These are phyloP conservation scores for Brevimyrus niger DNA, from an alignment of 2,113 vertebrate species.

Conservation along the genomic window DNA sequence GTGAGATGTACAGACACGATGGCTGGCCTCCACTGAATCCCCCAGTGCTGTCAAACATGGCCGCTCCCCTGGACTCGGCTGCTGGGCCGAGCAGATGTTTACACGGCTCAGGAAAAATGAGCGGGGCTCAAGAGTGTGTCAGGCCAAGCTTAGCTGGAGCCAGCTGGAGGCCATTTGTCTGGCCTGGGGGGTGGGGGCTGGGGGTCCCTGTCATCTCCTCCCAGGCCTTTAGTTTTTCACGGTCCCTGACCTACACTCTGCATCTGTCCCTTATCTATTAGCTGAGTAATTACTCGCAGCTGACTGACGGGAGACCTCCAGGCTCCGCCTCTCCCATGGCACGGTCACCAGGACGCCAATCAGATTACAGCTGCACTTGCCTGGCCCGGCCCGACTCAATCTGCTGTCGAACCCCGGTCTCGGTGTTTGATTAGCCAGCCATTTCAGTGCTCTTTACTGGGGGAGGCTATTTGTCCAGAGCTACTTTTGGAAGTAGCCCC, in stretches of 20 bases:
- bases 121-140: background rate
- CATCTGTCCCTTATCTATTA: background rate
- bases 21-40: background rate
- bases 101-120: slow-evolving; percentile 6
- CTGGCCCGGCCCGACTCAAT: background rate
- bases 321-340: background rate
- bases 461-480: background rate
- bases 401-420: background rate
- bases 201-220: background rate
- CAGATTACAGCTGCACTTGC: background rate
- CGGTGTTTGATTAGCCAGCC: background rate
- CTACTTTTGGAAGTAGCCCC: background rate
- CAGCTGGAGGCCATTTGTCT: background rate
- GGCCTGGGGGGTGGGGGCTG: background rate
- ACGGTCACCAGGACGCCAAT: background rate
- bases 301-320: background rate
- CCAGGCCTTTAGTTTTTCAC: background rate
- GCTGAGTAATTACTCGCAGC: slow-evolving; percentile 9
- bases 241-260: background rate
- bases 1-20: background rate
- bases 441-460: background rate
- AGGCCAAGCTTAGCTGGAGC: background rate
- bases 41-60: background rate
- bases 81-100: background rate
- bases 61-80: background rate